Conservation (phyloP, 2,113 vertebrate species). For the Lucifuga dentata region DNA sequence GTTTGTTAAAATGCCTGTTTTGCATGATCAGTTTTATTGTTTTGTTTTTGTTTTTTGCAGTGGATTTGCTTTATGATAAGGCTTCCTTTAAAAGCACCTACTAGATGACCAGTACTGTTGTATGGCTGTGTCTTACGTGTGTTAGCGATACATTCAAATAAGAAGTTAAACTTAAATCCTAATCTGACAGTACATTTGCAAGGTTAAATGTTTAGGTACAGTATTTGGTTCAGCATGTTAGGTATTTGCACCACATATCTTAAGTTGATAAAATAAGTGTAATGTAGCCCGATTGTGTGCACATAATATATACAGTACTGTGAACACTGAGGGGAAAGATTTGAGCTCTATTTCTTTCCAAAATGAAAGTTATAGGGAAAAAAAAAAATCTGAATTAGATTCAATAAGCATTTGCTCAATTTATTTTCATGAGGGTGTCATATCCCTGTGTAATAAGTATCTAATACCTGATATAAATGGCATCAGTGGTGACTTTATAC, state of each 20-base stretch:
- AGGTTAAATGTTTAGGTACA: slow-evolving; percentile 55
- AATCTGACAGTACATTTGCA: slow-evolving; percentile 62
- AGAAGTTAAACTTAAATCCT: slow-evolving; percentile 57
- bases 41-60: too few relatives aligned
- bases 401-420: slow-evolving; percentile 41
- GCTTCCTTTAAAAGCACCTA: slow-evolving; percentile 67
- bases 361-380: slow-evolving; percentile 28
- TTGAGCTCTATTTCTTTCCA: slow-evolving; percentile 27
- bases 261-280: slow-evolving; percentile 66
- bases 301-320: slow-evolving; percentile 62
- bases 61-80: slow-evolving; percentile 50
- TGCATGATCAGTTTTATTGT: too few relatives aligned
- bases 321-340: slow-evolving; percentile 35
- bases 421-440: slow-evolving; percentile 38
- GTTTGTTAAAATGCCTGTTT: slow-evolving; percentile 16
- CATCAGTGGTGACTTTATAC: slow-evolving; percentile 36
- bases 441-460: slow-evolving; percentile 58
- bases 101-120: slow-evolving; percentile 30
- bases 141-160: slow-evolving; percentile 70
- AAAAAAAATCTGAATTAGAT: slow-evolving; percentile 38
- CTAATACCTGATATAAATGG: slow-evolving; percentile 70
- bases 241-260: slow-evolving; percentile 68
- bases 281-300: slow-evolving; percentile 54
- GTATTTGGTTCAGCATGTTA: slow-evolving; percentile 77
- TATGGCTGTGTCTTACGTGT: slow-evolving; percentile 21